A percentile compares a stretch with the other conserved stretches of the same genome.
Evolutionary conservation across 23 tunicate species (phyloP).

Genomic region (Styela clava): DNA sequence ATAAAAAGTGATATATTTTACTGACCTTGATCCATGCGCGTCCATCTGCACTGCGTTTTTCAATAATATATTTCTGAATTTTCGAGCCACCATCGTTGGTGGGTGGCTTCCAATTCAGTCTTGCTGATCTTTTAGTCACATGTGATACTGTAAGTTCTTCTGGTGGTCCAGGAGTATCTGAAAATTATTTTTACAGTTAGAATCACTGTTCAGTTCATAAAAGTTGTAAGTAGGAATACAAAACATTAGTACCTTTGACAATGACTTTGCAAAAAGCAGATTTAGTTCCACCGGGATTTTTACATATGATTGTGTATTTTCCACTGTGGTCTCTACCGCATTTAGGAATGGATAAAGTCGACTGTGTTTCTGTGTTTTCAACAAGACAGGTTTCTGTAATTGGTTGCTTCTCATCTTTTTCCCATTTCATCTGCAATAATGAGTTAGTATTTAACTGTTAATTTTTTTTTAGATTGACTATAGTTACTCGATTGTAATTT

Average conservation of each 20-base stretch:
- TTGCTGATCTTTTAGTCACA: slow-evolving; percentile 72
- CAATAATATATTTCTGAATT: slow-evolving; percentile 80
- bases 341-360: slow-evolving; percentile 51
- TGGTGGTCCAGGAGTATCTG: slow-evolving; percentile 82
- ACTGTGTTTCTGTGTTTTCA: slow-evolving; percentile 44
- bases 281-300: slow-evolving; percentile 56
- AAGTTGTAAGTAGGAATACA: no score
- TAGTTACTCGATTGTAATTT: no score
- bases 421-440: slow-evolving; percentile 59
- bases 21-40: slow-evolving; percentile 72
- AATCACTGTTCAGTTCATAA: not conserved
- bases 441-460: no score
- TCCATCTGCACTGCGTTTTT: slow-evolving; percentile 86
- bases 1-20: no score
- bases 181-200: not conserved
- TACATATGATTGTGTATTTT: slow-evolving; percentile 57
- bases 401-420: slow-evolving; percentile 66
- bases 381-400: slow-evolving; percentile 45
- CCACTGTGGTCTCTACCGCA: slow-evolving; percentile 79
- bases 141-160: slow-evolving; percentile 57
- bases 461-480: no score
- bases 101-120: slow-evolving; percentile 75
- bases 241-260: slow-evolving; percentile 41
- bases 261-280: slow-evolving; percentile 31
- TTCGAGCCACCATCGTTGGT: slow-evolving; percentile 84